A percentile compares a stretch with the other conserved stretches of the same genome.
phyloP scores from a whole-genome alignment of 2,888 invertebrate species.

The Tanypteryx hageni region DNA sequence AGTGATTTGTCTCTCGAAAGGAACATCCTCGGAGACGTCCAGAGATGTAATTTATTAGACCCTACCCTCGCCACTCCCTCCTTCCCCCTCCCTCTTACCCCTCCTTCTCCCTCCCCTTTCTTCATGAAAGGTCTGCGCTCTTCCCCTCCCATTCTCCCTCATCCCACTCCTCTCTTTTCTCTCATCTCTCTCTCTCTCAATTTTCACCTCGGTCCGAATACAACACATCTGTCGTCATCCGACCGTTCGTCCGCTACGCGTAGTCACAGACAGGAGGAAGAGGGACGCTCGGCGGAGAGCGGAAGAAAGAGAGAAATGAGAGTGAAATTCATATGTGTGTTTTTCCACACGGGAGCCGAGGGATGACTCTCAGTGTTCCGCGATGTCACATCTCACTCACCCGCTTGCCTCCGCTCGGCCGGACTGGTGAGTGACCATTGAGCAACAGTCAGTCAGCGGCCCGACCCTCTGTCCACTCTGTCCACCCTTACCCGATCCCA shows the following conservation, averaged over 20 bases:
- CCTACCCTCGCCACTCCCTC: too few relatives aligned
- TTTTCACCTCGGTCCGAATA: not conserved
- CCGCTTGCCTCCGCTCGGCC: not conserved
- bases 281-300: not conserved
- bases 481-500: not conserved
- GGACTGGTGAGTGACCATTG: slow-evolving; percentile 54
- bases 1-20: slow-evolving; percentile 56
- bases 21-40: slow-evolving; percentile 60
- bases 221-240: slow-evolving; percentile 3
- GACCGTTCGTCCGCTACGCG: not conserved
- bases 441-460: slow-evolving; percentile 50
- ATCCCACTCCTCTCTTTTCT: not conserved
- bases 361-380: slow-evolving; percentile 44
- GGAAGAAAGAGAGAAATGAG: not conserved
- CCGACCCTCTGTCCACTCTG: not conserved
- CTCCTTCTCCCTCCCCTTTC: not conserved
- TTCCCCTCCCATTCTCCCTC: not conserved
- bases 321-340: slow-evolving; percentile 60
- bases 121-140: not conserved
- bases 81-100: not conserved
- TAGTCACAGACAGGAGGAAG: not conserved
- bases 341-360: slow-evolving; percentile 1
- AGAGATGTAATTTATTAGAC: slow-evolving; percentile 45
- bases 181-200: not conserved
- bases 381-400: slow-evolving; percentile 62